phyloP scores from a whole-genome alignment of 2,797 vertebrate genomes.

The Ceyx erithaca region DNA sequence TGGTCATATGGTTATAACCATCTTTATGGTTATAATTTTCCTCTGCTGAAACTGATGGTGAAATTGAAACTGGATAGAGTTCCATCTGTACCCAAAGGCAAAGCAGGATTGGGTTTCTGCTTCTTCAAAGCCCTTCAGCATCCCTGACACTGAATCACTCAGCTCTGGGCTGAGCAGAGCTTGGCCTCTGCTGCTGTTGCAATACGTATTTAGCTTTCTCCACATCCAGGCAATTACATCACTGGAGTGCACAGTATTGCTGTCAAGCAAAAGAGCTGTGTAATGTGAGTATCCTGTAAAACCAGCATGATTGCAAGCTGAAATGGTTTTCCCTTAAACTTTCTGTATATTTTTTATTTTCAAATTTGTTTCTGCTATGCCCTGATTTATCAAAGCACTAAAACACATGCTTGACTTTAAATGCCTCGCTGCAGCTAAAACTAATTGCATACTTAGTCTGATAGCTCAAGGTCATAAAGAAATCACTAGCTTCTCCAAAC shows the following conservation, averaged over 20 bases:
- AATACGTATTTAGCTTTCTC: fast-evolving
- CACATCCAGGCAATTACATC: fast-evolving
- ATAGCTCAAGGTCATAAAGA: constrained; percentile 64
- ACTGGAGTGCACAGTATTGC: fast-evolving
- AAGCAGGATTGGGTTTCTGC: fast-evolving
- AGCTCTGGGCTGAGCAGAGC: background rate
- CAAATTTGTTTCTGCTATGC: constrained; percentile 30
- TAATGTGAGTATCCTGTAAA: background rate
- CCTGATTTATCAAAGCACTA: constrained; percentile 51
- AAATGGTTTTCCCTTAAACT: background rate
- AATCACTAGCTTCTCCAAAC: constrained; percentile 56
- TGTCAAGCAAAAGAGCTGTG: background rate
- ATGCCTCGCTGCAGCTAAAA: constrained; percentile 34
- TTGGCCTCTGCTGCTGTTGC: background rate
- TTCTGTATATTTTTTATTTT: constrained; percentile 51
- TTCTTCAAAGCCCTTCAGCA: background rate
- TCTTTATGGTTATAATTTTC: background rate
- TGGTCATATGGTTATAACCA: background rate
- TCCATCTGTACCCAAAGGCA: background rate
- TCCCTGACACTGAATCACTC: fast-evolving
- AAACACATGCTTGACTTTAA: constrained; percentile 58
- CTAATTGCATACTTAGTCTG: constrained; percentile 41
- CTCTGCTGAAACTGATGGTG: background rate
- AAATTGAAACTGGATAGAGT: background rate
- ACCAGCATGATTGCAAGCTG: background rate